Base-by-base conservation (phyloP, 2,113 vertebrate genomes). In the Lamprotornis superbus region DNA sequence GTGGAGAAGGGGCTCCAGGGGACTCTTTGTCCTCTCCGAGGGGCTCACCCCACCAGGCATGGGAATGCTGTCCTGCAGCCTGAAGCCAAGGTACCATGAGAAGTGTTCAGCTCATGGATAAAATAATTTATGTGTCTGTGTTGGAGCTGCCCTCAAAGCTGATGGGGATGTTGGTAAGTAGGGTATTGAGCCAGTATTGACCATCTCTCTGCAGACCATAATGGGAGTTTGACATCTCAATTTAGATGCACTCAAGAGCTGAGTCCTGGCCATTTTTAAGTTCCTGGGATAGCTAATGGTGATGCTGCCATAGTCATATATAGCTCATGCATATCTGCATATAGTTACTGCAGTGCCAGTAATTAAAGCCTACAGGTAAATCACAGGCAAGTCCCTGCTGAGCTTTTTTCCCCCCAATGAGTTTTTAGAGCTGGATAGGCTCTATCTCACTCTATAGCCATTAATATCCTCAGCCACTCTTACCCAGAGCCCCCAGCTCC, bases 121-220 rank as follows among this genome's bases (percentile, higher is more conserved):
- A 40, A 83, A n/a, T 65, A 1, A 24, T 42, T 40, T 55, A 1
- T 4, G 8, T 39, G 9, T 37, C 0, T 0, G 6, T 33, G 33
- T 80, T 55, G 42, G 55, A 63, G 69, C 83, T 67, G 37, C 37
- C 14, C 47, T 78, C 53, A 8, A 0, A 63, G 65, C 7, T 57
- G 42, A 20, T 75, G 39, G 76, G 37, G 27, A 6, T 67, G 23
- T 83, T 33, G 27, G 5, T 31, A 35, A 84, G 60, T 19, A 12
- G 47, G 20, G 33, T 53, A 65, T 1, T 92, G 67, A 67, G 44
- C 44, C 24, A 15, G 12, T 9, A n/a, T n/a, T 63, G 53, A 71
- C 49, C 82, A 67, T 24, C 50, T 87, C 55, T 68, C 57, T 90
- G 40, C 57, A 69, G 53, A 15, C 25, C 2, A 3, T 33, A 39